phyloP scores from a whole-genome alignment of 2,888 invertebrate species.

The Napeogenes inachia region DNA sequence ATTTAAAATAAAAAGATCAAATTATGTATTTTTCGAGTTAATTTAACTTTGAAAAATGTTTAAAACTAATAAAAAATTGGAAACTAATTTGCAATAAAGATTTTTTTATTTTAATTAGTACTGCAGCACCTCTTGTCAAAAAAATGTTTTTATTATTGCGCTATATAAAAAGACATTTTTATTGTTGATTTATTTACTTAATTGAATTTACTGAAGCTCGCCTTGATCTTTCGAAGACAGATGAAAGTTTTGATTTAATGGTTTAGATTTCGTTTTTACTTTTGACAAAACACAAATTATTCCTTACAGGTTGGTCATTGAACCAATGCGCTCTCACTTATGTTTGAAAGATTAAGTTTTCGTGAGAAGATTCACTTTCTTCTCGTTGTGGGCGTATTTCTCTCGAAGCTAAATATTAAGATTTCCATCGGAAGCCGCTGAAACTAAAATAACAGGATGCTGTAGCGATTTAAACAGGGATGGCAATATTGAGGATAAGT shows the following conservation, averaged over 20 bases:
- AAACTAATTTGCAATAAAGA: too few species aligned
- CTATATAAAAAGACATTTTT: neutral
- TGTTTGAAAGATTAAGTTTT: neutral
- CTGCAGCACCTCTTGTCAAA: too few species aligned
- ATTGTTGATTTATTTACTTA: neutral
- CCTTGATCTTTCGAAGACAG: neutral
- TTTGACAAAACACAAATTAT: neutral
- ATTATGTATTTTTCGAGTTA: too few species aligned
- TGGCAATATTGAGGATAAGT: neutral
- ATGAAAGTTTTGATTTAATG: neutral
- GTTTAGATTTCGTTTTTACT: neutral
- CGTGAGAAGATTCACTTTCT: slow-evolving; percentile 24
- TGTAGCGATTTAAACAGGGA: slow-evolving; percentile 25
- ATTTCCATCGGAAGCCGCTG: slow-evolving; percentile 33
- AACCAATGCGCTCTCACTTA: slow-evolving; percentile 3
- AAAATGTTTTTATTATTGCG: too few species aligned
- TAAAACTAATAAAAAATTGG: too few species aligned
- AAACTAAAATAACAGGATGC: slow-evolving; percentile 25
- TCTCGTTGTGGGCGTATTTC: slow-evolving; percentile 29
- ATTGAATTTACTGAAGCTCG: neutral
- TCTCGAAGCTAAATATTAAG: slow-evolving; percentile 33
- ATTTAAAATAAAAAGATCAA: too few species aligned
- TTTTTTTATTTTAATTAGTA: too few species aligned
- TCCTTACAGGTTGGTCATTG: neutral
- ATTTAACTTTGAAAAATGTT: too few species aligned